Percentiles rank a stretch among this genome's conserved stretches.
phyloP scores from a whole-genome alignment of 2,888 invertebrate species.

The Carpatolechia fugitivella region DNA sequence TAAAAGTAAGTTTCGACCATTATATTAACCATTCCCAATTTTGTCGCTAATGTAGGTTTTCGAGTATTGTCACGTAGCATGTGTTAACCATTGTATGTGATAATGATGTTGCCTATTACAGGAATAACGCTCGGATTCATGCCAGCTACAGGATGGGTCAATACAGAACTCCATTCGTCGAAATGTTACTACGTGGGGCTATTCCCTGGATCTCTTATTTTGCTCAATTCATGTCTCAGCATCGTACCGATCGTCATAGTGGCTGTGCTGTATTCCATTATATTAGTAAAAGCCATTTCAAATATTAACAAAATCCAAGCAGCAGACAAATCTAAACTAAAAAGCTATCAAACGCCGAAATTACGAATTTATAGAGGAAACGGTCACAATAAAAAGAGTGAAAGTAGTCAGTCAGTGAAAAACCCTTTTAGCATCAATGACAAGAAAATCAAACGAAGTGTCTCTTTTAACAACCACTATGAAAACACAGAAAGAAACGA shows the following conservation, averaged over 20 bases:
- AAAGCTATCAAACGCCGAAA: conserved; percentile 36
- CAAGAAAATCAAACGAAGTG: conserved; percentile 46
- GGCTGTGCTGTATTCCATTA: conserved; percentile 77
- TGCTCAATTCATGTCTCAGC: conserved; percentile 77
- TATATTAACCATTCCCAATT: not conserved
- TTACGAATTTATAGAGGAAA: conserved; percentile 56
- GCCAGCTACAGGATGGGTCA: conserved; percentile 79
- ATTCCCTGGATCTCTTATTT: conserved; percentile 75
- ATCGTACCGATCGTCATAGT: conserved; percentile 68
- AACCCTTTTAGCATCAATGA: conserved; percentile 25
- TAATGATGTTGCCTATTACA: conserved; percentile 32
- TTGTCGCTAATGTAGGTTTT: conserved; percentile 16
- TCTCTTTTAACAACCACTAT: conserved; percentile 44
- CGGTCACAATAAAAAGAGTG: conserved; percentile 26
- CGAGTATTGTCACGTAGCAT: conserved; percentile 18
- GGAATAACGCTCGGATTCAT: conserved; percentile 79
- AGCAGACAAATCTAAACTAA: conserved; percentile 41
- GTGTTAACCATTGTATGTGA: conserved; percentile 7
- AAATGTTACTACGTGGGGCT: conserved; percentile 79
- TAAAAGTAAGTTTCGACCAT: not conserved
- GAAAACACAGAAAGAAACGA: conserved; percentile 22
- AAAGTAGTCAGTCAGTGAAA: conserved; percentile 33
- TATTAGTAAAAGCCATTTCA: conserved; percentile 77
- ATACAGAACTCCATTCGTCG: conserved; percentile 42
- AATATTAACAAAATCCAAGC: conserved; percentile 56